These are phyloP conservation scores for Cataglyphis hispanica DNA, from an alignment of 1,140 invertebrate genomes.

Conservation along the genomic window DNA sequence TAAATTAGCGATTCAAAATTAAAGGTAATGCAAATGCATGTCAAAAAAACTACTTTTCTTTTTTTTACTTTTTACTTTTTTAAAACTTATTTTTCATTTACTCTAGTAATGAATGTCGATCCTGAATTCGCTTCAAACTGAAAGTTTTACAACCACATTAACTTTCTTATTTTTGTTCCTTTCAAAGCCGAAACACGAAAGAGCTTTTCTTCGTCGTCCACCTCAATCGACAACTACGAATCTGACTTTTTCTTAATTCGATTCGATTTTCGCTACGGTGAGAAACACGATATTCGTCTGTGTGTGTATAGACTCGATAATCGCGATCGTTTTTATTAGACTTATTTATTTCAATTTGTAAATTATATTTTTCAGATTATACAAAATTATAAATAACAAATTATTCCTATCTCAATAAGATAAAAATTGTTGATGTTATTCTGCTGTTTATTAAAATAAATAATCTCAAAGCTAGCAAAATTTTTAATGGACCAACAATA, in stretches of 20 bases:
- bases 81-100: constrained; percentile 35
- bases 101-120: constrained; percentile 56
- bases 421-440: constrained; percentile 4
- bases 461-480: neutral
- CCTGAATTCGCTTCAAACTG: constrained; percentile 66
- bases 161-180: constrained; percentile 64
- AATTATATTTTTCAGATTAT: neutral
- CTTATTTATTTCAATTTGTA: neutral
- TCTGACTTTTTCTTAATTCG: constrained; percentile 43
- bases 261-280: constrained; percentile 41
- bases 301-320: neutral
- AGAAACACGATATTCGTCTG: constrained; percentile 14
- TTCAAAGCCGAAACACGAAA: constrained; percentile 43
- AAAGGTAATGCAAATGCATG: neutral
- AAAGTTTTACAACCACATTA: constrained; percentile 68
- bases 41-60: neutral
- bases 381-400: neutral
- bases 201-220: constrained; percentile 67
- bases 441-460: neutral
- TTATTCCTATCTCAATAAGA: neutral
- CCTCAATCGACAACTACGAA: constrained; percentile 29
- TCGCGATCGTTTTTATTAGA: neutral
- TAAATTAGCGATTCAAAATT: constrained; percentile 8
- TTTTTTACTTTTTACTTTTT: neutral
- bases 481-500: constrained; percentile 20